Percentiles rank a stretch among this genome's conserved stretches.
These are phyloP conservation scores for Oegoconia quadripuncta DNA, from an alignment of 2,888 invertebrate genomes.

Conservation along the genomic window DNA sequence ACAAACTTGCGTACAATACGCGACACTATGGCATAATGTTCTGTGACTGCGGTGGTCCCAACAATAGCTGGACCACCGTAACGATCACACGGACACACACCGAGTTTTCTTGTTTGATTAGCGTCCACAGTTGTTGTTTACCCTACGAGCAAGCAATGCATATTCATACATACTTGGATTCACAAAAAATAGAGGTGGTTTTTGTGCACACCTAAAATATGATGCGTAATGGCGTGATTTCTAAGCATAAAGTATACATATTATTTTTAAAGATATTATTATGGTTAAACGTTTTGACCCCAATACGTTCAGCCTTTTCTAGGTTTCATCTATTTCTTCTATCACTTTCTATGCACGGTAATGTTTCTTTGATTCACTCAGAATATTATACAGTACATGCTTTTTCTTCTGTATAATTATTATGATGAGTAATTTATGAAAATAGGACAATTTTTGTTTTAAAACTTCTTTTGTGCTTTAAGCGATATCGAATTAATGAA, in stretches of 20 bases:
- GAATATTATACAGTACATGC: too few species aligned
- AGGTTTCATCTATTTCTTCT: not conserved
- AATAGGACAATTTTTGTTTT: too few species aligned
- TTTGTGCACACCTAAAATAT: slow-evolving; percentile 8
- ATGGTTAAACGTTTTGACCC: not conserved
- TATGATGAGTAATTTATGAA: too few species aligned
- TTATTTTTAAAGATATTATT: not conserved
- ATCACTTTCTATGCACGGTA: too few species aligned
- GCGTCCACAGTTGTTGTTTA: slow-evolving; percentile 51
- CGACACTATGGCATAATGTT: too few species aligned
- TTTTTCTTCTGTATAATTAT: too few species aligned
- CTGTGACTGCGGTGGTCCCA: slow-evolving; percentile 49
- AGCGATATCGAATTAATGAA: too few species aligned
- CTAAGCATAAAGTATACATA: not conserved
- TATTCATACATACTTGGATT: slow-evolving; percentile 26
- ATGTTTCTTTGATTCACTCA: too few species aligned
- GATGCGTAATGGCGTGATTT: not conserved
- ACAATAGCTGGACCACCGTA: slow-evolving; percentile 54
- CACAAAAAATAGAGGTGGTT: slow-evolving; percentile 22
- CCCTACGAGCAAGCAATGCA: slow-evolving; percentile 38
- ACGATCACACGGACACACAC: slow-evolving; percentile 48
- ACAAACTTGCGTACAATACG: slow-evolving; percentile 28
- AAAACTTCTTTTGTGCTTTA: too few species aligned
- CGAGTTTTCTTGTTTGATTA: slow-evolving; percentile 55
- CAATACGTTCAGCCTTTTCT: not conserved